These are phyloP conservation scores for Bufo bufo DNA, from an alignment of 2,113 vertebrate species.

Conservation along the genomic window DNA sequence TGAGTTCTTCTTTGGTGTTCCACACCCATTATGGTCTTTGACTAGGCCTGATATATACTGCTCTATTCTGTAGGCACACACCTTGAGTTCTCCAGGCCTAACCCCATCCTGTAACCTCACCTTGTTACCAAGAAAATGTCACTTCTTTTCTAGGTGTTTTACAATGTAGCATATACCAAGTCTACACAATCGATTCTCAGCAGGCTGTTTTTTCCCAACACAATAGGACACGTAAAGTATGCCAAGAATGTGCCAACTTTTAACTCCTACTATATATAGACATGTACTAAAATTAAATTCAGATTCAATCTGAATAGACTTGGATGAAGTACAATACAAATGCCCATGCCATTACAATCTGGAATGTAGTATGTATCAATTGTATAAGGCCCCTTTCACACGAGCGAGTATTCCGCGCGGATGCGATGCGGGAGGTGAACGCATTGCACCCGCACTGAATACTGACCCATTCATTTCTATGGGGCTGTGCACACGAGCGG, in stretches of 20 bases:
- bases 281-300: background rate
- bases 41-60: background rate
- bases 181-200: background rate
- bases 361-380: background rate
- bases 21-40: background rate
- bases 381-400: too few species aligned
- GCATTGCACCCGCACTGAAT: too few species aligned
- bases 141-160: background rate
- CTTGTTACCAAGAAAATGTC: background rate
- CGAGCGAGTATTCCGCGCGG: too few species aligned
- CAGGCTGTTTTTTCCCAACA: background rate
- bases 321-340: too few species aligned
- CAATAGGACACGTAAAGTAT: background rate
- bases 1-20: background rate
- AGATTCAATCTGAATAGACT: background rate
- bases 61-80: background rate
- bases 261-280: background rate
- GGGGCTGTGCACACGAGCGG: too few species aligned
- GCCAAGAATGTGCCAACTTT: background rate
- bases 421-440: too few species aligned
- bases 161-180: background rate
- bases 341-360: background rate
- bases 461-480: too few species aligned
- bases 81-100: background rate
- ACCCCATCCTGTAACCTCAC: background rate